These are phyloP conservation scores for Malurus melanocephalus DNA, from an alignment of 2,113 vertebrate species.

Conservation along the genomic window DNA sequence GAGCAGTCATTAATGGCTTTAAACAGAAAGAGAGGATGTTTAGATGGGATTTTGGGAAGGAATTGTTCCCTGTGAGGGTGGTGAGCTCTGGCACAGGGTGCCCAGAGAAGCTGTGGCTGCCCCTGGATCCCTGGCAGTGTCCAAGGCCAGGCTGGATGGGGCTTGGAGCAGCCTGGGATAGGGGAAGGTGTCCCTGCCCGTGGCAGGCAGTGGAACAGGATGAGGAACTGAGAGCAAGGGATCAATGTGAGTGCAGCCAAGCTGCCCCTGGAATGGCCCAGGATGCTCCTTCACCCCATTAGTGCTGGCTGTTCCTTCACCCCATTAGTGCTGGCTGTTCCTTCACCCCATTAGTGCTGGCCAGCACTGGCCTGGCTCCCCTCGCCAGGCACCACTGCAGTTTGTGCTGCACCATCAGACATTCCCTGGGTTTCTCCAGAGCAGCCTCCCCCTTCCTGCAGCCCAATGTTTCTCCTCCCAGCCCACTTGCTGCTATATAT, in stretches of 20 bases:
- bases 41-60: neutral
- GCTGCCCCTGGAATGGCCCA: neutral
- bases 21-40: neutral
- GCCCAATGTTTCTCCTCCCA: conserved; percentile 19
- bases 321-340: fast-evolving
- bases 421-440: neutral
- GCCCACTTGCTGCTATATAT: conserved; percentile 41
- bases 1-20: neutral
- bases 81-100: neutral
- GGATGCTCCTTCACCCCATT: neutral
- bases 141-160: neutral
- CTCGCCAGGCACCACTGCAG: neutral
- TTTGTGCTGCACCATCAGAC: neutral
- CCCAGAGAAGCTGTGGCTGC: neutral
- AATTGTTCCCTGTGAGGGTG: neutral
- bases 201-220: neutral
- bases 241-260: neutral
- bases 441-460: neutral
- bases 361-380: neutral
- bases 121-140: neutral
- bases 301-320: neutral
- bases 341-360: neutral
- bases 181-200: neutral
- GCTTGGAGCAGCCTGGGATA: fast-evolving
- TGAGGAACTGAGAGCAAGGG: neutral